Percentiles rank a stretch among this genome's conserved stretches.
Evolutionary conservation across 1,140 invertebrate species (phyloP).

Genomic region (Papilio polytes): DNA sequence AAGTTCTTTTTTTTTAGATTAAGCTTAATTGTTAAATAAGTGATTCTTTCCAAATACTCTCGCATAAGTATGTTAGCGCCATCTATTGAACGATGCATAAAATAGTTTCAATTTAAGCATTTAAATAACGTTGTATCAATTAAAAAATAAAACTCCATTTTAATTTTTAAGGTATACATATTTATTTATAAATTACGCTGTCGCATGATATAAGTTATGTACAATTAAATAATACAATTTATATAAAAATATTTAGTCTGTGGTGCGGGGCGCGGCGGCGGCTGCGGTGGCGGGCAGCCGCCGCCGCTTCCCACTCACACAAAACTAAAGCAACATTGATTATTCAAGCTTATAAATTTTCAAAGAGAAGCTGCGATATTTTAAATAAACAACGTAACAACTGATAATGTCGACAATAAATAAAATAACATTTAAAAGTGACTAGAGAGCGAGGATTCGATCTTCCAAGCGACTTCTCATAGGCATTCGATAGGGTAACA

Average conservation of each 20-base stretch:
- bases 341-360: conserved; percentile 72
- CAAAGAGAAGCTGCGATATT: conserved; percentile 73
- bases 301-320: conserved; percentile 44
- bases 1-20: too few species aligned
- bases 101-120: not conserved
- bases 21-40: too few species aligned
- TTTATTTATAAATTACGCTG: conserved; percentile 72
- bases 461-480: conserved; percentile 68
- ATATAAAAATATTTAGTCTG: conserved; percentile 78
- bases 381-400: conserved; percentile 69
- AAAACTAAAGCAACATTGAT: conserved; percentile 64
- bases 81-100: not conserved
- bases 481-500: conserved; percentile 80
- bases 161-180: conserved; percentile 66
- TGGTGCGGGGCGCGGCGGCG: conserved; percentile 46
- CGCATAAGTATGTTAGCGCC: not conserved
- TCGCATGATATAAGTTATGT: conserved; percentile 62
- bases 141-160: conserved; percentile 51
- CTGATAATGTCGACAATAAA: conserved; percentile 63
- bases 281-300: conserved; percentile 67
- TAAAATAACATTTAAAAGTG: conserved; percentile 74
- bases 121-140: too few species aligned
- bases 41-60: too few species aligned
- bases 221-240: conserved; percentile 50
- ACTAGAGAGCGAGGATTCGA: conserved; percentile 74